phyloP scores from a whole-genome alignment of 2,113 vertebrate species.

The Bettongia penicillata region DNA sequence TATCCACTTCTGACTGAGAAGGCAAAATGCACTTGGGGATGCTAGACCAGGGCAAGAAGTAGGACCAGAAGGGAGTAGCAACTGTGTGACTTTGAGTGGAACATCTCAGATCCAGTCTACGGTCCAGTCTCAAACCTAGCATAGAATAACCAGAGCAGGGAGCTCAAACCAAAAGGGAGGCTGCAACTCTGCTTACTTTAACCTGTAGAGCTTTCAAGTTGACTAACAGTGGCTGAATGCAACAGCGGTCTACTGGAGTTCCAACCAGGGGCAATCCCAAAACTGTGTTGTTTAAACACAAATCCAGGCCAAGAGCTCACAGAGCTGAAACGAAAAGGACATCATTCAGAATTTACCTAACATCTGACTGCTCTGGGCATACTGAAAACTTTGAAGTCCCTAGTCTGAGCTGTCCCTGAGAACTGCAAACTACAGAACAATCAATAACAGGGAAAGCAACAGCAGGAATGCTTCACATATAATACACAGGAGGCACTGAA shows the following conservation, averaged over 20 bases:
- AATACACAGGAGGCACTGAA: no score
- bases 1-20: background rate
- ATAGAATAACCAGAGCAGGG: background rate
- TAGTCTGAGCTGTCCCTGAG: no score
- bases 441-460: background rate
- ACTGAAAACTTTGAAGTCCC: background rate
- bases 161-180: background rate
- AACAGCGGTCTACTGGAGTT: background rate
- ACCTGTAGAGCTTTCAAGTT: background rate
- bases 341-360: background rate
- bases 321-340: background rate
- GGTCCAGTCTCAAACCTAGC: background rate
- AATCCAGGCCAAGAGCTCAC: background rate
- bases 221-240: background rate
- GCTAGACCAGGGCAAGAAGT: background rate
- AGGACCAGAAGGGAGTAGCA: background rate
- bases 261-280: background rate
- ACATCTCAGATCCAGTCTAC: background rate
- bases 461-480: background rate
- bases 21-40: background rate
- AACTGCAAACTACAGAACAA: background rate
- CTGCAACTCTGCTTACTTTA: background rate
- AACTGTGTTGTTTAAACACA: background rate
- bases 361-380: background rate
- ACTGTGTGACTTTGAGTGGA: background rate